Evolutionary conservation across 2,797 vertebrate genomes (phyloP).

Genomic region (Gambelia wislizenii): DNA sequence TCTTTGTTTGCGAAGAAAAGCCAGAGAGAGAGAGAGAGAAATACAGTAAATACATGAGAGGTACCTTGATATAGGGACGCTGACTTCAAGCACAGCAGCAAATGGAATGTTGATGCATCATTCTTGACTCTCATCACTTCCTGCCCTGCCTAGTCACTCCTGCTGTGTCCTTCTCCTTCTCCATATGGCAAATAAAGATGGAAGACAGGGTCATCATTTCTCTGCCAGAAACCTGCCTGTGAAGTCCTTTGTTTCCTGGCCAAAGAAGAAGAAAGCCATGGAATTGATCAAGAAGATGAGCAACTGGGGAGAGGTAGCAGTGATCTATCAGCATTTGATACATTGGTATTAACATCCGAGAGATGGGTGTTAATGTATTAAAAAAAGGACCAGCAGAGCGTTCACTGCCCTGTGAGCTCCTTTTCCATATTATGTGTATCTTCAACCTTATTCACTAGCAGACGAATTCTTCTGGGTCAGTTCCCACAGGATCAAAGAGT

Average conservation of each 20-base stretch:
- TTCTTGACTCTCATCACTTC: not conserved
- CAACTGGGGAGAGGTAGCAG: not conserved
- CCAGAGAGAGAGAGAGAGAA: too few species aligned
- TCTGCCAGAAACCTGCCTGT: not conserved
- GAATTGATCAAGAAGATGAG: not conserved
- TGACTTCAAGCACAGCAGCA: not conserved
- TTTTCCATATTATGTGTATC: constrained; percentile 6
- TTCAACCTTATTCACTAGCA: not conserved
- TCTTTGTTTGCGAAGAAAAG: too few species aligned
- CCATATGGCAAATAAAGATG: not conserved
- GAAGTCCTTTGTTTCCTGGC: not conserved
- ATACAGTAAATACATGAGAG: not conserved
- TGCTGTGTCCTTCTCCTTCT: not conserved
- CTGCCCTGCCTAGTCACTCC: not conserved
- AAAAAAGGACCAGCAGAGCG: not conserved
- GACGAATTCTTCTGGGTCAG: not conserved
- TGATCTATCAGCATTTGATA: not conserved
- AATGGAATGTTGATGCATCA: not conserved
- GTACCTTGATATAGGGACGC: not conserved
- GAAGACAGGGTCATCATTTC: not conserved
- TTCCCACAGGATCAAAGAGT: constrained; percentile 12
- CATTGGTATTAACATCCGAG: not conserved
- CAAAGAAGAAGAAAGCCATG: not conserved
- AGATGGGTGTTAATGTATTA: not conserved
- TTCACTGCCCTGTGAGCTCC: not conserved